Base-by-base conservation (phyloP, 1,140 invertebrate species). In the Saxidomus purpurata region DNA sequence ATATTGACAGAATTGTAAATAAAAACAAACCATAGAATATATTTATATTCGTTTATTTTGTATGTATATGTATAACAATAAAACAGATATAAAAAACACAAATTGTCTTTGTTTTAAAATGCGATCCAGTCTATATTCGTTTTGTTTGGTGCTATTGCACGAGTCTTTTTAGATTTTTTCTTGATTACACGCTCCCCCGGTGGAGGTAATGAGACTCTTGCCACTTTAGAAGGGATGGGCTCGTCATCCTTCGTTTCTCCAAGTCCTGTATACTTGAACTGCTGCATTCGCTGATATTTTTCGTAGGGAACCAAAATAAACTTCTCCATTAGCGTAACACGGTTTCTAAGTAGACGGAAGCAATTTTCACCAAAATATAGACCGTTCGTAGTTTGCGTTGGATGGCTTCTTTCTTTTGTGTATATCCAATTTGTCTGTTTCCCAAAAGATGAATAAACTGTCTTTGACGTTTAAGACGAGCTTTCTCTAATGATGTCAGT, bases 251-350 rank as follows among this genome's bases (percentile, higher is more conserved):
- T 22, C 52, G 52, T 15, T 22, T 22, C 52, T 11, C 52, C 52
- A 55, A 19, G n/a, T 22, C 22, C 9, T 55, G 52, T 55, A 55
- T 55, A 15, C 22, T 55, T 55, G 52, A 15, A 4, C n/a, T n/a
- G n/a, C n/a, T 55, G 52, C 22, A 55, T 11, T 11, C 71, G 71
- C 34, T 76, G 36, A 36, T 76, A 76, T 76, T 76, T 76, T 22
- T 40, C 71, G 71, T 76, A 76, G 17, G 71, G 71, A 4, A 76
- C 34, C 40, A 76, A 43, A 47, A 76, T 76, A 11, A 43, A 43
- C 40, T 76, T 76, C 22, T 76, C 71, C 71, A 76, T 76, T 76
- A 76, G 38, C 43, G 22, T 25, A 76, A 47, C 9, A 76, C 38
- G 6, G 71, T 11, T 43, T 43, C 71, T 43, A 76, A 76, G n/a